A percentile compares a stretch with the other conserved stretches of the same genome.
These are phyloP conservation scores for Platyscapa corneri DNA, from an alignment of 1,140 invertebrate species.

Conservation along the genomic window DNA sequence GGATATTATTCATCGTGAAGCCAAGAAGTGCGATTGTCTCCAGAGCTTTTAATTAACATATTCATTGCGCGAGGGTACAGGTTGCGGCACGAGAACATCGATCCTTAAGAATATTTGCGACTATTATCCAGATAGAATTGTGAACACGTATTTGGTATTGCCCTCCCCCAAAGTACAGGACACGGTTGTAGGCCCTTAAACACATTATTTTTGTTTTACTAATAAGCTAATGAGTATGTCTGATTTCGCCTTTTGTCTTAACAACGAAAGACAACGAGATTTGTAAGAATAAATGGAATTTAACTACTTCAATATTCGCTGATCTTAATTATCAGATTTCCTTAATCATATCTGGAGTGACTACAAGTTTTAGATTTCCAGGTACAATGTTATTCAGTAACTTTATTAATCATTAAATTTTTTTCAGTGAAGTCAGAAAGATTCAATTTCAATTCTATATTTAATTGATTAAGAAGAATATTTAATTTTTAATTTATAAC, in stretches of 20 bases:
- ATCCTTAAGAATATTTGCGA: constrained; percentile 81
- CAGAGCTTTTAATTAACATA: constrained; percentile 86
- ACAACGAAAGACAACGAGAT: constrained; percentile 85
- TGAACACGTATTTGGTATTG: constrained; percentile 89
- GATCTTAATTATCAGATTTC: constrained; percentile 85
- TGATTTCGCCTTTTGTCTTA: constrained; percentile 86
- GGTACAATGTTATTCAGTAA: constrained; percentile 66
- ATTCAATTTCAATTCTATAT: too few relatives aligned
- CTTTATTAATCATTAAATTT: too few relatives aligned
- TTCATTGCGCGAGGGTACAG: constrained; percentile 83
- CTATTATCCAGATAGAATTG: constrained; percentile 84
- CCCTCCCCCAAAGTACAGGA: constrained; percentile 86
- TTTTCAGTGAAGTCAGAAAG: too few relatives aligned
- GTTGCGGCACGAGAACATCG: constrained; percentile 83
- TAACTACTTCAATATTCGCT: constrained; percentile 77
- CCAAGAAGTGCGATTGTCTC: constrained; percentile 82
- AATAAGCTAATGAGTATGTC: constrained; percentile 87
- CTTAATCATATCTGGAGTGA: constrained; percentile 73
- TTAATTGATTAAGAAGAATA: too few relatives aligned
- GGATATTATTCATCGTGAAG: constrained; percentile 86
- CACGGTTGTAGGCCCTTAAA: constrained; percentile 86
- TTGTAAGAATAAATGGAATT: constrained; percentile 81
- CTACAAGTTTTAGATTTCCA: constrained; percentile 83
- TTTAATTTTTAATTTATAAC: too few relatives aligned
- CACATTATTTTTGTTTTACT: constrained; percentile 86